A percentile compares a stretch with the other conserved stretches of the same genome.
Evolutionary conservation across 2,797 vertebrate species (phyloP).

Genomic region (Eurystomus glaucurus): DNA sequence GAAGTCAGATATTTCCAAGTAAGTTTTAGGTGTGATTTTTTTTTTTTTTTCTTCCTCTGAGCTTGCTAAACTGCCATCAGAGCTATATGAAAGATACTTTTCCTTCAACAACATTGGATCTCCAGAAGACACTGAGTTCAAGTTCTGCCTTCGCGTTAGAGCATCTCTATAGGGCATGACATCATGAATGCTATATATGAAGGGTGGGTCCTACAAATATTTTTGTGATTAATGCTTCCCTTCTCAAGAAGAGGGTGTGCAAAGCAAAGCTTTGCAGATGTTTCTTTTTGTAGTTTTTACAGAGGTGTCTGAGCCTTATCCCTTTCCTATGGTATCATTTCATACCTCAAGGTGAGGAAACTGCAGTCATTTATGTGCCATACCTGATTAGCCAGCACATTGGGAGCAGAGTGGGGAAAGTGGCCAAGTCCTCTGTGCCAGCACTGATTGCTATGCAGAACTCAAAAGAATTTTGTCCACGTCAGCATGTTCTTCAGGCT

Average conservation of each 20-base stretch:
- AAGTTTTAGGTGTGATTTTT: neutral
- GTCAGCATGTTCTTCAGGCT: neutral
- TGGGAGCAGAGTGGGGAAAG: neutral
- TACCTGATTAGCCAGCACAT: neutral
- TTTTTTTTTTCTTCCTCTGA: neutral
- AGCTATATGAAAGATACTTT: neutral
- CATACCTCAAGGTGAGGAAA: neutral
- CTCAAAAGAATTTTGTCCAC: neutral
- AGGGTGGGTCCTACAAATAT: neutral
- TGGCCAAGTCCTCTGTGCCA: neutral
- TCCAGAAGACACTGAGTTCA: neutral
- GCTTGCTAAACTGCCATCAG: neutral
- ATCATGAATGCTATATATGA: neutral
- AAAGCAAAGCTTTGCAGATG: neutral
- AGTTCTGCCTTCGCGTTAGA: neutral
- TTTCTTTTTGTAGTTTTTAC: neutral
- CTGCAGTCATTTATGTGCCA: fast-evolving
- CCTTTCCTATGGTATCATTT: neutral
- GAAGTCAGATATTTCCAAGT: neutral
- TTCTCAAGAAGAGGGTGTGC: fast-evolving
- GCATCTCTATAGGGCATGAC: neutral
- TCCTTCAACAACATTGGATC: neutral
- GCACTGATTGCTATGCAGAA: neutral
- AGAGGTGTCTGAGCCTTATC: neutral
- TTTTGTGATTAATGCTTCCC: neutral